Conservation (phyloP, 2,888 invertebrate genomes). For the Ormia ochracea region DNA sequence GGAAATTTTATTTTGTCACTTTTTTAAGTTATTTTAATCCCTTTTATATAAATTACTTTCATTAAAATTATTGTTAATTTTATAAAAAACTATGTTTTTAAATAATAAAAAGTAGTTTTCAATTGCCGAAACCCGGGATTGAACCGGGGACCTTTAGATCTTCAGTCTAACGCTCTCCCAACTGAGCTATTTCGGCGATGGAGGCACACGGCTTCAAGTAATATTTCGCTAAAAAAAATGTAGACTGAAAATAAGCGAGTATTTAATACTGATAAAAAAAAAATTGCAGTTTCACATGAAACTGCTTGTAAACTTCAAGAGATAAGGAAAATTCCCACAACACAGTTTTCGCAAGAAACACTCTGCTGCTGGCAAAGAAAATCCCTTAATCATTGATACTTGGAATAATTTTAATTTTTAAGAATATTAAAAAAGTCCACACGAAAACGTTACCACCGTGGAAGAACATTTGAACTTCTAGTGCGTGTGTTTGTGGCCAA, state of each 20-base stretch:
- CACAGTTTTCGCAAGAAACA: no score
- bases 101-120: slow-evolving; percentile 10
- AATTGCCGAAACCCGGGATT: slow-evolving; percentile 87
- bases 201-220: no score
- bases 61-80: no score
- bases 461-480: not conserved
- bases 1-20: no score
- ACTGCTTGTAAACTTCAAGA: not conserved
- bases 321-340: not conserved
- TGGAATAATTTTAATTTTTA: not conserved
- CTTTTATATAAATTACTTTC: no score
- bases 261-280: not conserved
- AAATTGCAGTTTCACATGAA: not conserved
- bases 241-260: not conserved
- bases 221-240: no score
- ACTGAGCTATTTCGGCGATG: slow-evolving; percentile 86
- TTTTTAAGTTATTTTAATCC: no score
- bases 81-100: not conserved
- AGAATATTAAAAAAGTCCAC: not conserved
- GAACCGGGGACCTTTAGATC: slow-evolving; percentile 87
- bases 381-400: no score
- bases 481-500: not conserved
- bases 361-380: not conserved
- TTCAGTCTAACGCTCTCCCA: slow-evolving; percentile 89
- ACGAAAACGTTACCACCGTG: not conserved